Evolutionary conservation across 1,140 invertebrate genomes (phyloP).

Genomic region (Megalonaias nervosa): DNA sequence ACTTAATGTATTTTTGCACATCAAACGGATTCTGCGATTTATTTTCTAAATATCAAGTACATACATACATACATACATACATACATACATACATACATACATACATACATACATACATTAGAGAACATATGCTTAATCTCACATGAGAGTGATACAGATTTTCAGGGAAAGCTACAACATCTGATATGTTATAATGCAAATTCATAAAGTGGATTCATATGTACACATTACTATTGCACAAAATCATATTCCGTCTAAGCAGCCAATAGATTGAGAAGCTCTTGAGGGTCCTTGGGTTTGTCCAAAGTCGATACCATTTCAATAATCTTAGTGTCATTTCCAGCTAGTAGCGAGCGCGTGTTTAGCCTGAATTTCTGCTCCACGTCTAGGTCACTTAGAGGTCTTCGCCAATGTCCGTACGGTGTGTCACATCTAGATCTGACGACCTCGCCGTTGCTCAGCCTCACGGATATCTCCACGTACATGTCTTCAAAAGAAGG

Average conservation of each 20-base stretch:
- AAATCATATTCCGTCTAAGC: background rate
- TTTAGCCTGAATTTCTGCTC: constrained; percentile 52
- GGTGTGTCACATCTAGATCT: constrained; percentile 48
- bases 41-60: too few relatives aligned
- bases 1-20: too few relatives aligned
- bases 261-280: background rate
- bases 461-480: constrained; percentile 44
- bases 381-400: constrained; percentile 49
- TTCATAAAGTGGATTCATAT: background rate
- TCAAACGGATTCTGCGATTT: too few relatives aligned
- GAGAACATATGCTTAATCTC: background rate
- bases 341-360: constrained; percentile 26
- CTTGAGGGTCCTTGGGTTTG: background rate
- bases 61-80: constrained; percentile 11
- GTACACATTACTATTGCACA: background rate
- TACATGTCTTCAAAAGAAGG: constrained; percentile 62
- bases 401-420: constrained; percentile 61
- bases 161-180: background rate
- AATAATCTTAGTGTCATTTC: constrained; percentile 36
- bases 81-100: background rate
- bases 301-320: constrained; percentile 36
- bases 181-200: constrained; percentile 1
- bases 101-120: background rate
- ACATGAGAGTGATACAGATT: constrained; percentile 7
- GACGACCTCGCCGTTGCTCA: constrained; percentile 38